Conservation (phyloP, 2,888 invertebrate species). For the Gnatocerus cornutus region DNA sequence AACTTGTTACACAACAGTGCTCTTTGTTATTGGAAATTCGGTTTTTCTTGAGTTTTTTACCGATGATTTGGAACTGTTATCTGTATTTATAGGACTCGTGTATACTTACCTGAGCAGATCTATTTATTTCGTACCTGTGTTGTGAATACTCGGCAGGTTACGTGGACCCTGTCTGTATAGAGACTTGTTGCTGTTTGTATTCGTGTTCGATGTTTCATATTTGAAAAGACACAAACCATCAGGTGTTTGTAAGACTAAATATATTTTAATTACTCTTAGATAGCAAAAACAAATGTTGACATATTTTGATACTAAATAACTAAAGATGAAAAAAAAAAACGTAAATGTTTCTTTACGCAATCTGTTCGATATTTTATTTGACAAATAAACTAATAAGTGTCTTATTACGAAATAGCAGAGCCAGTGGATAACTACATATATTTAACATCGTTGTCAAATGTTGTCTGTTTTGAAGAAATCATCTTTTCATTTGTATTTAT, state of each 20-base stretch:
- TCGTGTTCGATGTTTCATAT: slow-evolving; percentile 67
- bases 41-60: slow-evolving; percentile 2
- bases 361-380: slow-evolving; percentile 56
- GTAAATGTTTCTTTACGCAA: slow-evolving; percentile 50
- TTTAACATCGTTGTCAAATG: slow-evolving; percentile 56
- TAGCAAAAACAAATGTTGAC: slow-evolving; percentile 67
- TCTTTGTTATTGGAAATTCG: background rate
- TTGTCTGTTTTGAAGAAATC: slow-evolving; percentile 55
- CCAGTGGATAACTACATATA: slow-evolving; percentile 49
- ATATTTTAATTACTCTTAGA: slow-evolving; percentile 69
- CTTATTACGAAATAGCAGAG: slow-evolving; percentile 60
- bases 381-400: slow-evolving; percentile 61
- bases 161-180: slow-evolving; percentile 65
- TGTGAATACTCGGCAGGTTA: slow-evolving; percentile 66
- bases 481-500: slow-evolving; percentile 48
- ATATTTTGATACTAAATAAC: slow-evolving; percentile 71
- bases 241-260: slow-evolving; percentile 65
- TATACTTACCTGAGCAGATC: slow-evolving; percentile 44
- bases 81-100: slow-evolving; percentile 44
- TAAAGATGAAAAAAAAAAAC: slow-evolving; percentile 55
- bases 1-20: slow-evolving; percentile 30
- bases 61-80: slow-evolving; percentile 37
- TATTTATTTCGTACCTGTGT: slow-evolving; percentile 63
- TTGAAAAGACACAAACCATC: slow-evolving; percentile 59
- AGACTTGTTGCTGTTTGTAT: slow-evolving; percentile 59